Conservation (phyloP, 37 sponge, comb jelly and placozoan species). For the Theonella swinhoei region DNA sequence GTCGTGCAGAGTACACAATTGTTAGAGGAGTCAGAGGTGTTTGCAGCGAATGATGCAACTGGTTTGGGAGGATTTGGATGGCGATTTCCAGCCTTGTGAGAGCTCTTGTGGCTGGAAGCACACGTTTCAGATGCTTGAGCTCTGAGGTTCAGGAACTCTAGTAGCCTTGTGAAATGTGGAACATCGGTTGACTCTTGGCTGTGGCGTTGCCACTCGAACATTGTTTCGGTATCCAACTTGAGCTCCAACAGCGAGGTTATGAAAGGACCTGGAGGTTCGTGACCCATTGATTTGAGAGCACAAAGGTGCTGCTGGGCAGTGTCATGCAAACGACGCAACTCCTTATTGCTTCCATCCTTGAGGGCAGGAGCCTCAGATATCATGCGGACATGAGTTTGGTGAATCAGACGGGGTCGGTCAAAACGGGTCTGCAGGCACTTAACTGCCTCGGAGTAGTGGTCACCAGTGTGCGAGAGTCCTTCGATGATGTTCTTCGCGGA, state of each 20-base stretch:
- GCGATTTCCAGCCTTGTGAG: not conserved
- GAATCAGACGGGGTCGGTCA: not conserved
- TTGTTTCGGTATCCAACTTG: constrained; percentile 36
- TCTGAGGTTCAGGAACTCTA: no score
- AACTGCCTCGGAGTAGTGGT: constrained; percentile 20
- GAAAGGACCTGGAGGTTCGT: constrained; percentile 41
- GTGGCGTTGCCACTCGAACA: constrained; percentile 55
- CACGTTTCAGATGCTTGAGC: no score
- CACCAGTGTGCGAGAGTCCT: constrained; percentile 14
- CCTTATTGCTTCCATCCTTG: constrained; percentile 33
- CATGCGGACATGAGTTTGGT: no score
- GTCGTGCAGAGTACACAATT: constrained; percentile 3
- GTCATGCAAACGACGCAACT: constrained; percentile 33
- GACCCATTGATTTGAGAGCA: constrained; percentile 32
- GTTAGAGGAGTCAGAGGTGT: not conserved
- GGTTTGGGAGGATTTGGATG: constrained; percentile 14
- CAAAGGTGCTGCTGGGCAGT: constrained; percentile 25
- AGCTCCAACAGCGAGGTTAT: constrained; percentile 44
- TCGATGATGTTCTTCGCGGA: not conserved
- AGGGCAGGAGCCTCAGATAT: constrained; percentile 28
- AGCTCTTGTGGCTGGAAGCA: constrained; percentile 3
- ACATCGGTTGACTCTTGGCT: constrained; percentile 12
- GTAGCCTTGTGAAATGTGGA: constrained; percentile 31
- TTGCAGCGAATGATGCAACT: not conserved
- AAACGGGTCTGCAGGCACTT: not conserved